A percentile compares a stretch with the other conserved stretches of the same genome.
phyloP scores from a whole-genome alignment of 1,140 invertebrate genomes.

The Laupala kohalensis region DNA sequence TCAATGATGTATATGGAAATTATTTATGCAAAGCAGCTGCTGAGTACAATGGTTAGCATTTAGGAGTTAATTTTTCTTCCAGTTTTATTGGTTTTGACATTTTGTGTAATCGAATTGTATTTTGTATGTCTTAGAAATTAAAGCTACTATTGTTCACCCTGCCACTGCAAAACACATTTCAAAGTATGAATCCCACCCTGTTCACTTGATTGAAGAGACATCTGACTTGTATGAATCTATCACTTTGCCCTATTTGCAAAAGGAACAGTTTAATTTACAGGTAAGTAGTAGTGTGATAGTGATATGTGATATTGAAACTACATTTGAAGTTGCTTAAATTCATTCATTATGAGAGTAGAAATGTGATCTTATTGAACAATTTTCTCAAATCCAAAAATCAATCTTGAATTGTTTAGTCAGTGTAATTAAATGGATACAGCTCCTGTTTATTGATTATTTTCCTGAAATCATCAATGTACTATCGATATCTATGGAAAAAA shows the following conservation, averaged over 20 bases:
- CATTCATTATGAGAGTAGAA: too few species aligned
- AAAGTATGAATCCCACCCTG: constrained; percentile 64
- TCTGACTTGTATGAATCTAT: constrained; percentile 65
- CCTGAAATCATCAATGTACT: too few species aligned
- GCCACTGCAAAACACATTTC: constrained; percentile 82
- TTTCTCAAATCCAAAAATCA: too few species aligned
- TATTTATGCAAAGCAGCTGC: constrained; percentile 54
- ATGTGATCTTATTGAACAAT: too few species aligned
- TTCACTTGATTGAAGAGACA: constrained; percentile 71
- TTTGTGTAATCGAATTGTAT: constrained; percentile 15
- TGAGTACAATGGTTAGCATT: constrained; percentile 51
- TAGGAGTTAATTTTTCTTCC: constrained; percentile 22
- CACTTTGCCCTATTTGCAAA: constrained; percentile 60
- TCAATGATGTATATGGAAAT: constrained; percentile 80
- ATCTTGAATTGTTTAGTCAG: too few species aligned
- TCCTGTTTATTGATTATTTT: too few species aligned
- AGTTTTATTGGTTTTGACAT: constrained; percentile 34
- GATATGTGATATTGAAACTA: neutral
- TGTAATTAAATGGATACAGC: too few species aligned
- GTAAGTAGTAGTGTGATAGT: constrained; percentile 31
- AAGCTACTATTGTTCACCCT: constrained; percentile 78
- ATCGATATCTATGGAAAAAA: too few species aligned
- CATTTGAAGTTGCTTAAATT: too few species aligned
- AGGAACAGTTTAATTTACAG: constrained; percentile 58
- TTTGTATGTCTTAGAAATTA: constrained; percentile 47